Conservation (phyloP, 1,140 invertebrate species). For the Aphelinus atriplicis region DNA sequence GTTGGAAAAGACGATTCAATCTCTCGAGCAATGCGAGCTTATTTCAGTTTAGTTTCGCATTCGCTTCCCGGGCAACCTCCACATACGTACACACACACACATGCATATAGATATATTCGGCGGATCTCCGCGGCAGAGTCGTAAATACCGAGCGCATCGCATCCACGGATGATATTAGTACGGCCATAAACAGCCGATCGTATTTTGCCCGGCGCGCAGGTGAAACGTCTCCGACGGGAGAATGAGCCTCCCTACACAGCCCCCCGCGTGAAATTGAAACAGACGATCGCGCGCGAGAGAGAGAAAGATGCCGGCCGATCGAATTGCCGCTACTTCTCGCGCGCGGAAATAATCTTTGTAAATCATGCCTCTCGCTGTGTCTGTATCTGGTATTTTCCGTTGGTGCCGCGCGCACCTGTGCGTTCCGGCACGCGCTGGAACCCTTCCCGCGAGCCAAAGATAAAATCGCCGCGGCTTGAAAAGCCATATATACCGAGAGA, state of each 20-base stretch:
- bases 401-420: background rate
- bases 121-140: too few relatives aligned
- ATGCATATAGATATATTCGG: too few relatives aligned
- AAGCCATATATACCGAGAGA: too few relatives aligned
- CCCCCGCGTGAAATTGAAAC: background rate
- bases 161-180: too few relatives aligned
- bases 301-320: background rate
- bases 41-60: too few relatives aligned
- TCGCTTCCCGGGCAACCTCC: background rate
- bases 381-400: background rate
- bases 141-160: too few relatives aligned
- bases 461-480: background rate
- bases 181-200: too few relatives aligned
- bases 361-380: background rate
- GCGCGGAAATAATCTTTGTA: conserved; percentile 17
- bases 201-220: too few relatives aligned
- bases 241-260: too few relatives aligned
- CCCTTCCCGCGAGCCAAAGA: background rate
- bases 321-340: background rate
- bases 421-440: background rate
- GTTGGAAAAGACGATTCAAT: too few relatives aligned
- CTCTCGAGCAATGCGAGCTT: too few relatives aligned
- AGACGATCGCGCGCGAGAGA: background rate
- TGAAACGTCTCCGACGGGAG: too few relatives aligned
- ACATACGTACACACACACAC: background rate